Evolutionary conservation across 2,113 vertebrate genomes (phyloP).

Genomic region (Calyptomena viridis): DNA sequence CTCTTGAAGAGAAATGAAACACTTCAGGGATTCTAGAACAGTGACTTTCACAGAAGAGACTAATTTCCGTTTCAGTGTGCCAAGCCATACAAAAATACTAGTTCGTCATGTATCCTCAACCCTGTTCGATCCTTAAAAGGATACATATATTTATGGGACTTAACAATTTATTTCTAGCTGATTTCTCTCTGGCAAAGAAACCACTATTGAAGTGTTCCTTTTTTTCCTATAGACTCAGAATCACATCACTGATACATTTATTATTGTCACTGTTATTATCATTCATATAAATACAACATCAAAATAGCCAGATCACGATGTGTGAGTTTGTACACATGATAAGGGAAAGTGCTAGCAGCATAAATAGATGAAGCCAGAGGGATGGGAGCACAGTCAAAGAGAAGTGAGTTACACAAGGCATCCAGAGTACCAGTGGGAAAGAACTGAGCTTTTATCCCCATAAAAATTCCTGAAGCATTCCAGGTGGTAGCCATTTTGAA

Average conservation of each 20-base stretch:
- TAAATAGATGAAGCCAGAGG: neutral
- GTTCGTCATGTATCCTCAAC: neutral
- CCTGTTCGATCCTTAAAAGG: neutral
- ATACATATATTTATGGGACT: neutral
- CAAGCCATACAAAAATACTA: constrained; percentile 7
- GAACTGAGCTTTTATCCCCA: neutral
- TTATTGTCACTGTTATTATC: neutral
- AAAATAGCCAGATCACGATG: neutral
- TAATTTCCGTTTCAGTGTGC: neutral
- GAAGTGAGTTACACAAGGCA: neutral
- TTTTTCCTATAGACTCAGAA: neutral
- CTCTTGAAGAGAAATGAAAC: constrained; percentile 30
- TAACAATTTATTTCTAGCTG: neutral
- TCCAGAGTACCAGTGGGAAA: neutral
- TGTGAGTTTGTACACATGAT: neutral
- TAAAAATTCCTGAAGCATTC: constrained; percentile 14
- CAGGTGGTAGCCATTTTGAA: neutral
- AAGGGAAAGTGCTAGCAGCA: neutral
- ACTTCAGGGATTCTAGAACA: neutral
- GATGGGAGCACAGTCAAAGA: neutral
- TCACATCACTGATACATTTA: neutral
- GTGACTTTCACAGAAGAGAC: neutral
- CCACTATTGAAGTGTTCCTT: neutral
- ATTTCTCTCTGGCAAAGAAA: neutral
- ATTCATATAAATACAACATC: neutral